Evolutionary conservation across 53 echinoderm and acorn worm genomes (phyloP), one percentile per base, ranked within the genome.

Genomic region (Holothuria scabra): DNA sequence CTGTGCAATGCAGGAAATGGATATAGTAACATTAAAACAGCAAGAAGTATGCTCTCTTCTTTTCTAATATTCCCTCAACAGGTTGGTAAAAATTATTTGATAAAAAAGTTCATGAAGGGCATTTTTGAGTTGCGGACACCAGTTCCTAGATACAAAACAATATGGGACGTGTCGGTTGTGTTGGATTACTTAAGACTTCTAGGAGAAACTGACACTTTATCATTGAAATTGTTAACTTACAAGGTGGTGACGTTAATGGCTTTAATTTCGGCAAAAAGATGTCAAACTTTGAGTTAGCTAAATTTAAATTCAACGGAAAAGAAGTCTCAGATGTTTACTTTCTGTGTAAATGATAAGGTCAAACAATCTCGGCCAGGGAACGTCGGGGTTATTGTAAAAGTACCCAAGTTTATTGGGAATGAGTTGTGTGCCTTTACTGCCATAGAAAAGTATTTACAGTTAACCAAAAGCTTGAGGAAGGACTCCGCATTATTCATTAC

Each of bases 111-210:
- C 25, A 31, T 60, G 61, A 60, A 8, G 61, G 61, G 61, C 61
- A 60, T 60, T 60, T 60, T 60, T 60, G 61, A 60, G 61, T 60
- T 60, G 25, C 61, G 61, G 7, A 60, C 61, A 18, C 61, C 61
- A 60, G 61, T 25, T 60, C 61, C 61, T n/a, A 60, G 61, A 23
- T 60, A 25, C 25, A 23, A 60, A 60, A n/a, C n/a, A n/a, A n/a
- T n/a, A n/a, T n/a, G n/a, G n/a, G n/a, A n/a, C n/a, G n/a, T n/a
- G n/a, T n/a, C n/a, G n/a, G n/a, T n/a, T n/a, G n/a, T n/a, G n/a
- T n/a, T n/a, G n/a, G n/a, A n/a, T n/a, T n/a, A n/a, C n/a, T n/a
- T n/a, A n/a, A n/a, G n/a, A n/a, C n/a, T n/a, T n/a, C n/a, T n/a
- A n/a, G n/a, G n/a, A n/a, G n/a, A n/a, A n/a, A n/a, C n/a, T n/a